Evolutionary conservation across 2,113 vertebrate species (phyloP), one percentile per base, ranked within the genome.

Genomic region (Bubo blakistoni): DNA sequence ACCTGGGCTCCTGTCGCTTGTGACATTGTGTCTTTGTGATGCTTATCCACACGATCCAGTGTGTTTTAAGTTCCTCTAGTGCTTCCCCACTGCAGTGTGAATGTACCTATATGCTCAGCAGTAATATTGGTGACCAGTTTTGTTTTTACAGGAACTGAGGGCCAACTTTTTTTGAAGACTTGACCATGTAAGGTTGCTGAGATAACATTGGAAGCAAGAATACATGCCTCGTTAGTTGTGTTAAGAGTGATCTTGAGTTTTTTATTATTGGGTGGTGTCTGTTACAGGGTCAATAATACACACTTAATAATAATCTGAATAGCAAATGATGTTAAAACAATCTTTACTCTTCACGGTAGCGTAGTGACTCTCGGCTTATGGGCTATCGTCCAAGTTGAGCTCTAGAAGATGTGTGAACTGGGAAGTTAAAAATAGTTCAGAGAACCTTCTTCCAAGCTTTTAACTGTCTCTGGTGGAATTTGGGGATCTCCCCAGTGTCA

Each of bases 391-490:
- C 78, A 80, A 38, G 21, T 69, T 84, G 82, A 86, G 18, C 21
- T 86, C 18, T 71, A 49, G 52, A 58, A 77, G 47, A 32, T 78
- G 11, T 47, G 11, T 67, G 78, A 80, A 58, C 62, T 92, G 58
- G 34, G 29, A 85, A 27, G 49, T 65, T 94, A 95, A 91, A 96
- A 94, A 91, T 94, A 95, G 61, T 61, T 59, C 6, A 16, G 25
- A 79, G 40, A 81, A 61, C n/a, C 10, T 4, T 88, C 15, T 90
- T 92, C 66, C 21, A 78, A 40, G 59, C 5, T 80, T 89, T 92
- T 81, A 94, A 87, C 86, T 61, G 20, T 30, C 27, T 81, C 38
- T 40, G 46, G 44, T 92, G 32, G 30, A 71, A 58, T 69, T 38
- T 82, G 62, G 51, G 26, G 8, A 26, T 87, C 15, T 80, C 34